Percentiles rank a stretch among this genome's conserved stretches.
phyloP scores from a whole-genome alignment of 2,797 vertebrate genomes.

The Stomatorhinus walkeri region DNA sequence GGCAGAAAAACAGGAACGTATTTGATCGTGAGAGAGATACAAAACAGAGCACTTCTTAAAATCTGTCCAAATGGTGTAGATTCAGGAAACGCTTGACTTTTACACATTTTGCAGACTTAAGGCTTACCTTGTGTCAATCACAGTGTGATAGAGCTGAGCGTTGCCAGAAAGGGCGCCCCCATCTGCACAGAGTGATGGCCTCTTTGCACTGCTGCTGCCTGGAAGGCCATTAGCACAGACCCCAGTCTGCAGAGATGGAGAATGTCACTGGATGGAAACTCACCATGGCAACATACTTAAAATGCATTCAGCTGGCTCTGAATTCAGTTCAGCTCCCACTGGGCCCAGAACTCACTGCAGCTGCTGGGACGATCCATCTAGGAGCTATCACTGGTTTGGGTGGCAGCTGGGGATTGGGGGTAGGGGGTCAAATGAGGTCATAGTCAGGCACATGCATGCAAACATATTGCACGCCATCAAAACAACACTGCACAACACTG shows the following conservation, averaged over 20 bases:
- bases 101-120: background rate
- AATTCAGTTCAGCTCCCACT: background rate
- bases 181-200: slow-evolving; percentile 55
- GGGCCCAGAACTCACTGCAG: slow-evolving; percentile 52
- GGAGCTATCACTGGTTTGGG: slow-evolving; percentile 69
- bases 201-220: slow-evolving; percentile 57
- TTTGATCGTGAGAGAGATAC: background rate
- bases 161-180: slow-evolving; percentile 43
- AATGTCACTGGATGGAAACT: slow-evolving; percentile 30
- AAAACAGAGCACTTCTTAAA: background rate
- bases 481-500: background rate
- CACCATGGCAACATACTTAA: slow-evolving; percentile 23
- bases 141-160: slow-evolving; percentile 53
- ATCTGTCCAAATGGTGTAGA: background rate
- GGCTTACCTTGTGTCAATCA: slow-evolving; percentile 66
- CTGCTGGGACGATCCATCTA: slow-evolving; percentile 83
- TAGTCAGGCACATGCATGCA: background rate
- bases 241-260: slow-evolving; percentile 56
- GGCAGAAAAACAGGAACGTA: background rate
- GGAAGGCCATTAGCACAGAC: slow-evolving; percentile 72
- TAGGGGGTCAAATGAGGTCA: background rate
- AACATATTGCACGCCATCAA: background rate
- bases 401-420: slow-evolving; percentile 55
- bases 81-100: background rate
- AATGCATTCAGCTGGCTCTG: background rate